Percentiles rank a stretch among this genome's conserved stretches.
phyloP scores from a whole-genome alignment of 2,888 invertebrate species.

The Clunio marinus region DNA sequence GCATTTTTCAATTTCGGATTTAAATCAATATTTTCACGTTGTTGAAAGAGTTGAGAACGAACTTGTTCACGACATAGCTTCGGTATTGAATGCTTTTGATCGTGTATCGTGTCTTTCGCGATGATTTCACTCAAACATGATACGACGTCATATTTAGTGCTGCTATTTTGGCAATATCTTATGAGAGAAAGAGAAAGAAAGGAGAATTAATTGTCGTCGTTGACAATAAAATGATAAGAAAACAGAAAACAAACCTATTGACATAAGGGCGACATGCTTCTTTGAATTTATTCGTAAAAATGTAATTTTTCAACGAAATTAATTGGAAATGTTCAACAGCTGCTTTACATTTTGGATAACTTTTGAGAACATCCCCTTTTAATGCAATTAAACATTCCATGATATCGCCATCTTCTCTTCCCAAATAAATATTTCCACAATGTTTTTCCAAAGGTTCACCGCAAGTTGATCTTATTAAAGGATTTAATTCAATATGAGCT shows the following conservation, averaged over 20 bases:
- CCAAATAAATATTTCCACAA: conserved; percentile 65
- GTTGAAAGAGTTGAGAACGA: conserved; percentile 84
- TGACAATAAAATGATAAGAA: conserved; percentile 40
- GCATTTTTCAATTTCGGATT: conserved; percentile 79
- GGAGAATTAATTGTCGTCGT: neutral
- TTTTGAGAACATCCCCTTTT: conserved; percentile 80
- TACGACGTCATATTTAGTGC: conserved; percentile 70
- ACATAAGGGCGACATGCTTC: conserved; percentile 86
- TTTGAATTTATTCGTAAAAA: conserved; percentile 91
- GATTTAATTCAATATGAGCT: conserved; percentile 84
- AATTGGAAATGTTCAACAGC: conserved; percentile 97
- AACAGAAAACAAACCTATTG: conserved; percentile 53
- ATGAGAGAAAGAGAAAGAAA: too few species aligned
- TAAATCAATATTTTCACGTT: conserved; percentile 81
- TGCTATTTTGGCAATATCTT: conserved; percentile 64
- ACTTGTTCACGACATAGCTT: conserved; percentile 89
- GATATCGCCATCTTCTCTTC: conserved; percentile 78
- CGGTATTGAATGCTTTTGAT: conserved; percentile 71
- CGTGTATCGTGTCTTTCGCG: conserved; percentile 78
- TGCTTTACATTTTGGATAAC: conserved; percentile 77
- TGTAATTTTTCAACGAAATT: conserved; percentile 86
- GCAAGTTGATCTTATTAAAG: conserved; percentile 78
- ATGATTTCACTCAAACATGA: conserved; percentile 71
- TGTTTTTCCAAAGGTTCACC: conserved; percentile 70
- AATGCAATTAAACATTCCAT: conserved; percentile 91